These are phyloP conservation scores for Sebastes iracundus DNA, from an alignment of 2,797 vertebrate species.

Conservation along the genomic window DNA sequence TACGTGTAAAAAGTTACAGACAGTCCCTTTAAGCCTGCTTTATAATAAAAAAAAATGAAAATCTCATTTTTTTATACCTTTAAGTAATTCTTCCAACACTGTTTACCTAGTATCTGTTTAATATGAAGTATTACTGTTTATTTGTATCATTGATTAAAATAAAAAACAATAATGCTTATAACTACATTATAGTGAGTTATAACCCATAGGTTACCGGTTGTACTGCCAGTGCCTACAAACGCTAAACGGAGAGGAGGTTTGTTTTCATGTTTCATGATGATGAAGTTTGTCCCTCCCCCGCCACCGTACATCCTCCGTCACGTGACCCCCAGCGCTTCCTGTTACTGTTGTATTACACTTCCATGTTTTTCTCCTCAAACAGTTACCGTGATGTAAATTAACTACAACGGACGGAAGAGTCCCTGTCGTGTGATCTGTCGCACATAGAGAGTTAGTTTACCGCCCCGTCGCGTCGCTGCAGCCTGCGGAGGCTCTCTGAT, in stretches of 20 bases:
- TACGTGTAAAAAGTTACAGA: too few relatives aligned
- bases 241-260: not conserved
- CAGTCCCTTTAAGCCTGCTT: too few relatives aligned
- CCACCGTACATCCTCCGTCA: conserved; percentile 42
- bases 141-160: too few relatives aligned
- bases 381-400: conserved; percentile 44
- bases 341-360: conserved; percentile 59
- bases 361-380: conserved; percentile 52
- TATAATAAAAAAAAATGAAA: too few relatives aligned
- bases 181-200: not conserved
- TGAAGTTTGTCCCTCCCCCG: conserved; percentile 23
- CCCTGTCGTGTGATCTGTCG: not conserved
- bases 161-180: not conserved
- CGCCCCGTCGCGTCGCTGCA: not conserved
- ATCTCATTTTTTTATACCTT: too few relatives aligned
- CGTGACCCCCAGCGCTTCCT: conserved; percentile 60
- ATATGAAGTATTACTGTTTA: too few relatives aligned
- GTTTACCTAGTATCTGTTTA: too few relatives aligned
- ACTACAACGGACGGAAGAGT: not conserved
- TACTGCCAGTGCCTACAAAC: not conserved
- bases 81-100: too few relatives aligned
- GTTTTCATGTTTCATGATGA: not conserved
- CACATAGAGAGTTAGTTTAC: not conserved
- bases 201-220: not conserved
- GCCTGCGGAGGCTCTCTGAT: conserved; percentile 4